Evolutionary conservation across 2,888 invertebrate genomes (phyloP), one percentile per base, ranked within the genome.

Genomic region (Entomobrya multifasciata): DNA sequence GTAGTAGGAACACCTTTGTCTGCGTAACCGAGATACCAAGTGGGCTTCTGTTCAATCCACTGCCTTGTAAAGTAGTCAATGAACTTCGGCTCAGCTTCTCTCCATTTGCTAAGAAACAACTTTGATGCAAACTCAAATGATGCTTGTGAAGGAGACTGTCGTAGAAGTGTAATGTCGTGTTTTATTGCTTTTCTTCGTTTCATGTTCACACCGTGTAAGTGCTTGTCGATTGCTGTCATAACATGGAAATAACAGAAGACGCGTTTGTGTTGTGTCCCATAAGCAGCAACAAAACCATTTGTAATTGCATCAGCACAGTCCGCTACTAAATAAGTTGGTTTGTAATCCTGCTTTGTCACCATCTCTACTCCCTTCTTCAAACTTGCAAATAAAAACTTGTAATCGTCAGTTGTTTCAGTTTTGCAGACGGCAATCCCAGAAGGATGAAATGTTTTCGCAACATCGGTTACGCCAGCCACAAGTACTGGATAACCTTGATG

Each of bases 291-390:
- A 27, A 70, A 87, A 0, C 55, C 87, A 20, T 78, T 83, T 10
- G 70, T 70, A n/a, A 87, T 87, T 11, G 77, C 77, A 15, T 83
- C 78, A 0, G 87, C 87, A n/a, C 77, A 82, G 25, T 87, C 87
- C 11, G 83, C 82, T 22, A 87, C 49, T 15, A 87, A 36, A 30
- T 57, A 8, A 0, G 15, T 15, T 25, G 87, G 87, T 6, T 57
- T 27, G 6, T 15, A 49, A 49, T 15, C 13, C 15, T 13, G n/a
- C 49, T 10, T 49, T 8, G 49, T 49, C 11, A 13, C 49, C 3
- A 15, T 20, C 4, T 20, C 20, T 5, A 55, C 55, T 20, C 55
- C 55, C 3, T 20, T 57, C 22, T 57, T 8, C n/a, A 57, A 13
- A 57, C 22, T 57, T 22, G 3, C 17, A 57, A 57, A 57, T 13